Conservation (phyloP, 2,888 invertebrate genomes). For the Galeopsomyia nigrocyanea region DNA sequence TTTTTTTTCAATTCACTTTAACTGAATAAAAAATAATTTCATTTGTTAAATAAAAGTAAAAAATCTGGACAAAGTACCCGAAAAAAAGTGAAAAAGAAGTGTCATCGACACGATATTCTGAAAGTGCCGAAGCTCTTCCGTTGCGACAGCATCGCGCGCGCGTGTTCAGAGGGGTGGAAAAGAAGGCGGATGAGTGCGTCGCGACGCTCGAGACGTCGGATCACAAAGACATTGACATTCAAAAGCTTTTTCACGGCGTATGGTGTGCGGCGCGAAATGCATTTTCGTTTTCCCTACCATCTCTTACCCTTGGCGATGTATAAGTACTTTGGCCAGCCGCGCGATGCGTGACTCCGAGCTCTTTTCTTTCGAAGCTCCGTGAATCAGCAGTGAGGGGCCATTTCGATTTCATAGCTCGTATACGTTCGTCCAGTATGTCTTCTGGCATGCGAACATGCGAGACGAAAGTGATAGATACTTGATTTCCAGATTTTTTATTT, state of each 20-base stretch:
- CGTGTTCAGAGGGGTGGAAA: neutral
- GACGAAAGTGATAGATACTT: too few relatives aligned
- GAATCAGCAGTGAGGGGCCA: slow-evolving; percentile 7
- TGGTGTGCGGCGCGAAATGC: slow-evolving; percentile 47
- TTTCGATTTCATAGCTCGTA: too few relatives aligned
- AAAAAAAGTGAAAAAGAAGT: neutral
- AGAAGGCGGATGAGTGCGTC: slow-evolving; percentile 23
- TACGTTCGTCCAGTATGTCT: too few relatives aligned
- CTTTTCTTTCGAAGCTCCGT: neutral
- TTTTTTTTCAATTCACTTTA: too few relatives aligned
- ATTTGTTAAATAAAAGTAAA: too few relatives aligned
- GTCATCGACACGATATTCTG: too few relatives aligned
- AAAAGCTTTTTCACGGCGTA: slow-evolving; percentile 57
- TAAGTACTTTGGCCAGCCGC: slow-evolving; percentile 23
- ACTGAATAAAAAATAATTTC: neutral
- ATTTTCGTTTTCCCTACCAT: slow-evolving; percentile 3
- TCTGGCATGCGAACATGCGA: too few relatives aligned
- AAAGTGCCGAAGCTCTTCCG: too few relatives aligned
- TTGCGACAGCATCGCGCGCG: too few relatives aligned
- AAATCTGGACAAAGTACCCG: too few relatives aligned
- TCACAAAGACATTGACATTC: slow-evolving; percentile 66
- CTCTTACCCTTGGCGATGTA: slow-evolving; percentile 20
- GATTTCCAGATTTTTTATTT: too few relatives aligned
- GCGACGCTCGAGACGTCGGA: slow-evolving; percentile 23
- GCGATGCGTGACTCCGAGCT: slow-evolving; percentile 1